phyloP scores from a whole-genome alignment of 2,888 invertebrate species.

The Petrolisthes cinctipes region DNA sequence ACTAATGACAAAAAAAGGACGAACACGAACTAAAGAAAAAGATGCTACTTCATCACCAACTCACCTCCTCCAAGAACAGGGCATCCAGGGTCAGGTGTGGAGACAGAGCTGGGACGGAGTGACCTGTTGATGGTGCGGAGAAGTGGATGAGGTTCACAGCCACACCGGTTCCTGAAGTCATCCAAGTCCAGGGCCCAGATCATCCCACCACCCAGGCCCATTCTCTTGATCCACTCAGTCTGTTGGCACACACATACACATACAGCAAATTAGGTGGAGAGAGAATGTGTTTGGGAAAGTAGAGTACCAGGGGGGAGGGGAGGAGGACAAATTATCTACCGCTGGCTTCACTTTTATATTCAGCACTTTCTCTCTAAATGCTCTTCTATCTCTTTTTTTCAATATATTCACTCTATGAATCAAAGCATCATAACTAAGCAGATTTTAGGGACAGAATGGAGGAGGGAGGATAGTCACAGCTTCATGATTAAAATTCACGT shows the following conservation, averaged over 20 bases:
- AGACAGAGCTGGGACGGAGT: constrained; percentile 70
- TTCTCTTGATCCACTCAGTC: constrained; percentile 81
- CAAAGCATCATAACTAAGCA: no score
- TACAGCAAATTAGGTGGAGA: background rate
- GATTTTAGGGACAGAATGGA: no score
- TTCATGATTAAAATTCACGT: no score
- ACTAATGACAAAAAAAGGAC: no score
- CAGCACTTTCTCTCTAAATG: no score
- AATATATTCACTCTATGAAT: no score
- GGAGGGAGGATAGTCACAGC: no score
- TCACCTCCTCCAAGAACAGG: constrained; percentile 47
- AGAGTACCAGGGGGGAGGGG: background rate
- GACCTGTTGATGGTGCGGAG: constrained; percentile 82
- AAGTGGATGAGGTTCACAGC: constrained; percentile 84
- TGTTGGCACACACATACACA: constrained; percentile 62
- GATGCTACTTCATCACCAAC: background rate
- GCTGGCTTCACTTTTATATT: no score
- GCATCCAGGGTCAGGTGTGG: constrained; percentile 50
- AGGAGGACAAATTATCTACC: background rate
- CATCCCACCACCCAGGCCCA: constrained; percentile 89
- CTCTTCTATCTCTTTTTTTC: no score
- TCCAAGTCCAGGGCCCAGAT: constrained; percentile 92
- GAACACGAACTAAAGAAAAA: no score
- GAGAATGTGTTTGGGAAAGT: background rate
- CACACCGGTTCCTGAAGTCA: constrained; percentile 84